phyloP scores from a whole-genome alignment of 2,888 invertebrate genomes.

The Cerceris rybyensis region DNA sequence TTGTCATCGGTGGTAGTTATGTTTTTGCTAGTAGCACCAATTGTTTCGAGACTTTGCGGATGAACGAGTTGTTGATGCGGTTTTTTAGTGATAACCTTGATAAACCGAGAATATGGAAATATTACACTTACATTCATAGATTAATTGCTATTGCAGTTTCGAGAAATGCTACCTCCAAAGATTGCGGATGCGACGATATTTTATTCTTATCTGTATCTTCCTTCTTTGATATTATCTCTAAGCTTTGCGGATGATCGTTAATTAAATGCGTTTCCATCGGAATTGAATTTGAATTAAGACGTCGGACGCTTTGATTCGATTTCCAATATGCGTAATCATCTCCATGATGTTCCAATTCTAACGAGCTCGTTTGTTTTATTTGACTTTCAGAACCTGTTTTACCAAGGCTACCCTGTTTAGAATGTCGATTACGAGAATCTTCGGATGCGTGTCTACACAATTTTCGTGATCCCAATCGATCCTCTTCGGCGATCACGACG shows the following conservation, averaged over 20 bases:
- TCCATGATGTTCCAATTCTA: slow-evolving; percentile 82
- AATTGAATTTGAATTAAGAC: slow-evolving; percentile 76
- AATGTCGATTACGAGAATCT: slow-evolving; percentile 75
- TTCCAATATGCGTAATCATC: slow-evolving; percentile 79
- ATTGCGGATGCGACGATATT: slow-evolving; percentile 80
- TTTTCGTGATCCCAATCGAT: slow-evolving; percentile 70
- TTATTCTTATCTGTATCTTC: slow-evolving; percentile 78
- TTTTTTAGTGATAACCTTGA: slow-evolving; percentile 76
- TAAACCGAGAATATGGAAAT: background rate
- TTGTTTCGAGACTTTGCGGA: slow-evolving; percentile 80
- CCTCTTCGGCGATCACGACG: slow-evolving; percentile 73
- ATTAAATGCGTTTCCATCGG: slow-evolving; percentile 76
- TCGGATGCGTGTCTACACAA: slow-evolving; percentile 77
- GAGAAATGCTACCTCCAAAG: slow-evolving; percentile 73
- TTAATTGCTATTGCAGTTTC: background rate
- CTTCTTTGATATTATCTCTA: slow-evolving; percentile 78
- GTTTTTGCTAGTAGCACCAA: slow-evolving; percentile 78
- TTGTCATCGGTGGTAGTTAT: slow-evolving; percentile 78
- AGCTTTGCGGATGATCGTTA: slow-evolving; percentile 78
- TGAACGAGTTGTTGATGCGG: slow-evolving; percentile 77
- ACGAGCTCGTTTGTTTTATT: slow-evolving; percentile 84
- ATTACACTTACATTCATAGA: background rate
- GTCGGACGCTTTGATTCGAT: slow-evolving; percentile 77
- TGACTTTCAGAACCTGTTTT: slow-evolving; percentile 82
- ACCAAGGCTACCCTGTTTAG: slow-evolving; percentile 78